Percentiles rank a stretch among this genome's conserved stretches.
Conservation (phyloP, 2,797 vertebrate species). For the Pagetopsis macropterus region DNA sequence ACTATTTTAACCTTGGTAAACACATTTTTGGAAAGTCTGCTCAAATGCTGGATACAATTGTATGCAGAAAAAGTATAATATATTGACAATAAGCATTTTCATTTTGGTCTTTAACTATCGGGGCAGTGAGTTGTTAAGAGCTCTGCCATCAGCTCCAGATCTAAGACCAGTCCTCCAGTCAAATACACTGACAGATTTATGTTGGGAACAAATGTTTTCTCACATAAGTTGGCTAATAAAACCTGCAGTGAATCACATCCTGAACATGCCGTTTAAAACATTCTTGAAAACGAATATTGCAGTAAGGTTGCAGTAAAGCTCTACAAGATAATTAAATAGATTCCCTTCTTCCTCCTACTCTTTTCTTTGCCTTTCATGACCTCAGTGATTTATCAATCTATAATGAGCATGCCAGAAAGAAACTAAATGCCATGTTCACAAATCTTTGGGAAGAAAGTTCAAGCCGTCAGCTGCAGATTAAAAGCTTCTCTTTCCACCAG, state of each 20-base stretch:
- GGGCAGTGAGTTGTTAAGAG: not conserved
- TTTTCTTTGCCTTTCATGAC: conserved; percentile 17
- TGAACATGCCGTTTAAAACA: not conserved
- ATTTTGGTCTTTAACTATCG: not conserved
- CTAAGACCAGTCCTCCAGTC: conserved; percentile 7
- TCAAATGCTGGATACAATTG: not conserved
- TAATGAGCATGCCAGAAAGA: not conserved
- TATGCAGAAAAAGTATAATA: not conserved
- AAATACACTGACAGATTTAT: not conserved
- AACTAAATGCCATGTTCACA: not conserved
- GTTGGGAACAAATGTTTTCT: conserved; percentile 8
- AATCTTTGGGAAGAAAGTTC: conserved; percentile 1
- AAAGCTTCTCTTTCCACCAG: conserved; percentile 19
- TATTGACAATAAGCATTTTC: not conserved
- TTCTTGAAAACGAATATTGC: not conserved
- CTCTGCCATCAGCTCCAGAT: not conserved
- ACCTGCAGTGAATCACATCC: not conserved
- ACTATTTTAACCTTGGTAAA: not conserved
- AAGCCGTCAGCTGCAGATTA: not conserved
- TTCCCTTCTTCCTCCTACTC: conserved; percentile 21
- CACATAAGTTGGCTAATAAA: not conserved
- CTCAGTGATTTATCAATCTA: conserved; percentile 17
- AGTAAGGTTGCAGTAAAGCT: conserved; percentile 4
- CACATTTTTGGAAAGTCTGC: not conserved
- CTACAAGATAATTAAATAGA: conserved; percentile 16